Conservation (phyloP, 2,113 vertebrate genomes). For the Scolopax mira region DNA sequence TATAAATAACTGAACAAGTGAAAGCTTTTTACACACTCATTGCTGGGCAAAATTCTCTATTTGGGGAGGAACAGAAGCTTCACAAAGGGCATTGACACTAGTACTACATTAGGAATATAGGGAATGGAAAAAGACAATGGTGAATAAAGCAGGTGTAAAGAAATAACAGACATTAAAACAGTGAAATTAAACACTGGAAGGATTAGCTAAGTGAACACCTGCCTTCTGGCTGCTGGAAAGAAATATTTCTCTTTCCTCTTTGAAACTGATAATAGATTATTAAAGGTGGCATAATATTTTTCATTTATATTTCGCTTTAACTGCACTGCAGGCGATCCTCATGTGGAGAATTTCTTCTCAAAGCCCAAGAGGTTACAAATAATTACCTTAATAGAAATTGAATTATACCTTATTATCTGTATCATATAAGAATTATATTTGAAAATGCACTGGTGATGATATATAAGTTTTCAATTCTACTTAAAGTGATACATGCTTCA, state of each 20-base stretch:
- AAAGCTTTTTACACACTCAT: not conserved
- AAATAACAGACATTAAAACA: not conserved
- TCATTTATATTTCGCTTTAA: conserved; percentile 10
- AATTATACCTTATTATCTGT: conserved; percentile 10
- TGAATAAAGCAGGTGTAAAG: not conserved
- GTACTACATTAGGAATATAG: not conserved
- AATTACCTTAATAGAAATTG: conserved; percentile 46
- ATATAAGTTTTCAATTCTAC: not conserved
- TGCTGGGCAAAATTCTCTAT: not conserved
- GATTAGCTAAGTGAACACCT: not conserved
- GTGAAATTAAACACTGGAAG: not conserved
- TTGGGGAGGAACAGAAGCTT: not conserved
- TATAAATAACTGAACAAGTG: not conserved
- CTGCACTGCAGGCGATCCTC: not conserved
- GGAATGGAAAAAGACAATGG: not conserved
- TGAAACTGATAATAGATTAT: not conserved
- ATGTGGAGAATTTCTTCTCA: not conserved
- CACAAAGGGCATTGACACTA: not conserved
- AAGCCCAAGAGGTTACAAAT: conserved; percentile 31
- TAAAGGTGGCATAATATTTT: not conserved
- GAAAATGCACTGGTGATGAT: not conserved
- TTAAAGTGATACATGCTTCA: not conserved
- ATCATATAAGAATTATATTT: not conserved
- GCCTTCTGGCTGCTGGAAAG: not conserved
- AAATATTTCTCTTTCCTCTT: not conserved